Base-by-base conservation (phyloP, 2,888 invertebrate species). In the Pseudoips prasinana region DNA sequence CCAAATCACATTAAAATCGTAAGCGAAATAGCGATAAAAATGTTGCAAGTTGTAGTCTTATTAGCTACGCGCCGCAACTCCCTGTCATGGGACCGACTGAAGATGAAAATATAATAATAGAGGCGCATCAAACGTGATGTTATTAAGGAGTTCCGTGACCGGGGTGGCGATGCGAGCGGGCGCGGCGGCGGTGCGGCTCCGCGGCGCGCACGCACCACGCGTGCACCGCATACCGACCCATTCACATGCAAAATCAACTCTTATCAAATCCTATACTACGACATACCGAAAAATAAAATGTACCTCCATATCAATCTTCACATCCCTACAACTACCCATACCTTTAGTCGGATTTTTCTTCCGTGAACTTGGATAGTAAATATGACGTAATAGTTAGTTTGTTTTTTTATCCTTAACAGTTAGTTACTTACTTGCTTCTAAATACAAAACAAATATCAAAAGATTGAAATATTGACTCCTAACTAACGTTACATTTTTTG, bases 101-200 rank as follows among this genome's bases (percentile, higher is more conserved):
- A 84, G 84, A 85, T 82, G 84, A 85, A 83, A 88, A 87, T 86
- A 87, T 86, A 88, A 86, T 87, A 88, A 87, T 87, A 83, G 87
- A 85, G 85, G 81, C 80, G 79, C 84, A 89, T 89, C 86, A 88
- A 87, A 89, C 89, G 89, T 88, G 89, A 88, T 80, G 86, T 89
- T 88, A 88, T 88, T 87, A 88, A 80, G 73, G 73, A 72, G 63
- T 69, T 76, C 73, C 87, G 89, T 88, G 87, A 83, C 83, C 70
- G 63, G 87, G 50, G 66, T 84, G 45, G 60, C 55, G 73, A 81
- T 72, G 64, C 32, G 30, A 38, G 41, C 30, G n/a, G n/a, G n/a
- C n/a, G n/a, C n/a, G n/a, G n/a, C n/a, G n/a, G n/a, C n/a, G n/a
- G n/a, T n/a, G n/a, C n/a, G 39, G 18, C 8, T 27, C 25, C 48